phyloP scores from a whole-genome alignment of 2,888 invertebrate genomes.

The Octodonta nipae region DNA sequence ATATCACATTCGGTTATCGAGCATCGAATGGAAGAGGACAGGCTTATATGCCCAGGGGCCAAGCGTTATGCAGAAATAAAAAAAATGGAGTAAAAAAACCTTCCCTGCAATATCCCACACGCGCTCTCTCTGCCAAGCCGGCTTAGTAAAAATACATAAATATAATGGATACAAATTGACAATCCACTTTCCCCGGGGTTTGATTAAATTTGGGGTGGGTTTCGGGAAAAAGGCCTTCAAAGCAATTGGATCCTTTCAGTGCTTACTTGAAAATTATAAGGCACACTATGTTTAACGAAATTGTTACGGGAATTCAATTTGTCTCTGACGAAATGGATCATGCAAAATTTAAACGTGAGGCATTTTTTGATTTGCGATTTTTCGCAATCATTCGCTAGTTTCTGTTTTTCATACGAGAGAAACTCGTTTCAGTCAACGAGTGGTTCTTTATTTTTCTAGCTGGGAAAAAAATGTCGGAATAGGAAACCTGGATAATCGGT shows the following conservation, averaged over 20 bases:
- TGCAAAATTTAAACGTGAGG: no score
- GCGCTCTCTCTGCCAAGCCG: no score
- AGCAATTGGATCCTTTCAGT: slow-evolving; percentile 6
- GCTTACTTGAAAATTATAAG: slow-evolving; percentile 7
- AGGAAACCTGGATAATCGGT: no score
- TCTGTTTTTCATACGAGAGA: no score
- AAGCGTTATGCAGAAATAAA: slow-evolving; percentile 29
- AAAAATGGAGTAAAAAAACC: slow-evolving; percentile 19
- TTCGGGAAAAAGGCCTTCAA: slow-evolving; percentile 6
- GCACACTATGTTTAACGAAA: slow-evolving; percentile 4
- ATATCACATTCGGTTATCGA: slow-evolving; percentile 31
- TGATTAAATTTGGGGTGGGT: slow-evolving; percentile 25
- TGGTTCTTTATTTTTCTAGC: no score
- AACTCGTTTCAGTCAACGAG: no score
- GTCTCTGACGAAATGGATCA: no score
- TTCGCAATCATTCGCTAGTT: no score
- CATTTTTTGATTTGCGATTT: no score
- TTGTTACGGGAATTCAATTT: slow-evolving; percentile 1
- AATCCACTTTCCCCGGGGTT: slow-evolving; percentile 31
- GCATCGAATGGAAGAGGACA: slow-evolving; percentile 28
- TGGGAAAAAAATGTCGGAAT: no score
- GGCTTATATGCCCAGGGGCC: slow-evolving; percentile 27
- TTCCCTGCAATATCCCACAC: slow-evolving; percentile 22
- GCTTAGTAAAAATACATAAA: slow-evolving; percentile 34
- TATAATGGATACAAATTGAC: slow-evolving; percentile 35